phyloP scores from a whole-genome alignment of 92 coral and sea anemone species.

The Palythoa caribaeorum region DNA sequence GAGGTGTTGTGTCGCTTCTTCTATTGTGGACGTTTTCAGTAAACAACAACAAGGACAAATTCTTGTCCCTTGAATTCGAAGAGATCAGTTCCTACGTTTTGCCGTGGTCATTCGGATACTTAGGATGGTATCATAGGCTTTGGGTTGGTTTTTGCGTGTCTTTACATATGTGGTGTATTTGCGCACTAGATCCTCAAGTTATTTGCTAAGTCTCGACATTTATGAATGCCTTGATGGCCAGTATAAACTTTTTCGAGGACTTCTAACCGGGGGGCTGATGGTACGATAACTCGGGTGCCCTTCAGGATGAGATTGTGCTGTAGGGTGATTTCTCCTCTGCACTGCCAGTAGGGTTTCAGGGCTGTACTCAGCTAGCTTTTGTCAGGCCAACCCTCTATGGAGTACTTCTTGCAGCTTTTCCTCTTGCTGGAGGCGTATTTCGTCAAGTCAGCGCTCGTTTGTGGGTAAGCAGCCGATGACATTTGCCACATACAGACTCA shows the following conservation, averaged over 20 bases:
- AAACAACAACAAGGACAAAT: neutral
- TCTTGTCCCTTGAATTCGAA: slow-evolving; percentile 38
- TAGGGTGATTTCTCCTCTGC: neutral
- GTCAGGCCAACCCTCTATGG: too few species aligned
- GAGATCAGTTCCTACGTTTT: slow-evolving; percentile 53
- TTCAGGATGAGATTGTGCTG: neutral
- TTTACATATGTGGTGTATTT: slow-evolving; percentile 48
- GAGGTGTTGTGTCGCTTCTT: neutral
- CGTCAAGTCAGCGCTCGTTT: too few species aligned
- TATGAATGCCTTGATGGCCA: slow-evolving; percentile 60
- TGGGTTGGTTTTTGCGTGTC: slow-evolving; percentile 30
- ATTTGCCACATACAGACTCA: neutral
- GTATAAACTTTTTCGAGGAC: neutral
- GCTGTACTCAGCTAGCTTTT: too few species aligned
- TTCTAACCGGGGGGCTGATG: neutral
- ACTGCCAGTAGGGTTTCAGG: neutral
- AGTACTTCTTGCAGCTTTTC: too few species aligned
- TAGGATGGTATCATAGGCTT: slow-evolving; percentile 49
- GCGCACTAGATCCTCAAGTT: slow-evolving; percentile 58
- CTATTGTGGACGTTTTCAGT: neutral
- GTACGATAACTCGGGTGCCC: neutral
- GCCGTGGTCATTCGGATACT: slow-evolving; percentile 58
- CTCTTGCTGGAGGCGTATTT: too few species aligned
- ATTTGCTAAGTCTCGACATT: slow-evolving; percentile 62
- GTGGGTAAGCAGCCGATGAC: neutral